Base-by-base conservation (phyloP, 2,888 invertebrate genomes). In the Morpho deidamia region DNA sequence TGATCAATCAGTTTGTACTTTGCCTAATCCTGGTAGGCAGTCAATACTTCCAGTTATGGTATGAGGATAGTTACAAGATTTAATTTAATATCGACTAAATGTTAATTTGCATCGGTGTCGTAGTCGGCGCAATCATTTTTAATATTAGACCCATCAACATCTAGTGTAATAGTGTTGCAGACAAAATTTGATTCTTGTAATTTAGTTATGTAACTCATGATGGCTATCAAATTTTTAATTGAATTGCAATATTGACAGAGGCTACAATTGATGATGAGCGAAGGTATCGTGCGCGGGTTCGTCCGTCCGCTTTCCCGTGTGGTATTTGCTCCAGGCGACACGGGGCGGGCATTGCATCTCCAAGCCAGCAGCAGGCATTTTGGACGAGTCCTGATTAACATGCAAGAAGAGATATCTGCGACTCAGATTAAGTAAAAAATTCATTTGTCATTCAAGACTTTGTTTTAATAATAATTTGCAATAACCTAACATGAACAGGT, bases 271-370 rank as follows among this genome's bases (percentile, higher is more conserved):
- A 37, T 77, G 55, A 43, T 83, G 11, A 66, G 66, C 33, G 76
- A 78, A 2, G 83, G 83, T 2, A 81, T 84, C 2, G 53, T 65
- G 0, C 59, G 61, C 0, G 83, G 83, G 0, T 74, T 66, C 56
- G 80, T 84, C 35, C 70, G 78, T 1, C 83, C 83, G 0, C 60
- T 84, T 44, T 65, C 80, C 1, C 72, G 76, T 23, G 71, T 77
- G 11, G 64, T 68, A 12, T 81, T 69, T 55, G 47, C 60, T 0
- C 61, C 75, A 4, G 42, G 51, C 1, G 72, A 76, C 1, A 76
- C 63, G 5, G 7, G 73, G 1, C 72, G 78, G 2, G 82, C 82
- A 0, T 71, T 79, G 58, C 72, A 72, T 0, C 65, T 81, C 46
- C 61, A 81, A 40, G 70, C 73, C 5, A 62, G 66, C 11, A 74